These are phyloP conservation scores for Dreissena rostriformis DNA, from an alignment of 1,140 invertebrate genomes.

Conservation along the genomic window DNA sequence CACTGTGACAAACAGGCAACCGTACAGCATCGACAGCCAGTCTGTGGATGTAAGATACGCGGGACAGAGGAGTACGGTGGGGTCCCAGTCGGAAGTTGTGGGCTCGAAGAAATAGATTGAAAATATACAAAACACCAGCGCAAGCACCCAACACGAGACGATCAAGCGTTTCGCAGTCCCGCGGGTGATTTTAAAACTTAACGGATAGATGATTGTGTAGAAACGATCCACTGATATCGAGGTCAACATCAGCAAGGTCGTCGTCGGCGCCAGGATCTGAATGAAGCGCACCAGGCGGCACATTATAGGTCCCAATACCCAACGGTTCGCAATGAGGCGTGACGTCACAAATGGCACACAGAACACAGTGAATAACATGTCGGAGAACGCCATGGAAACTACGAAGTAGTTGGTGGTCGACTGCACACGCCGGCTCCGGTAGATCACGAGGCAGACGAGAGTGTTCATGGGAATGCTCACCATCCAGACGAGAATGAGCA, in stretches of 20 bases:
- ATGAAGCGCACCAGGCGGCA: conserved; percentile 71
- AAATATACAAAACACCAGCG: conserved; percentile 56
- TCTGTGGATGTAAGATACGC: conserved; percentile 61
- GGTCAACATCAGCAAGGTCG: conserved; percentile 63
- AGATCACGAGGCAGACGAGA: conserved; percentile 74
- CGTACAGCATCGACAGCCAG: conserved; percentile 62
- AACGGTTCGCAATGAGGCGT: conserved; percentile 57
- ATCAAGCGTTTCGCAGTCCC: conserved; percentile 72
- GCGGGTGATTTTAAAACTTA: conserved; percentile 76
- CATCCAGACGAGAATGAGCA: conserved; percentile 62
- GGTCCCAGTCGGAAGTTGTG: background rate
- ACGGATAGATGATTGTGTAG: conserved; percentile 76
- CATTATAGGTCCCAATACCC: conserved; percentile 66
- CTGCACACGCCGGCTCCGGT: conserved; percentile 73
- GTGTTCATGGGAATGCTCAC: conserved; percentile 66
- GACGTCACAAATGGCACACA: conserved; percentile 65
- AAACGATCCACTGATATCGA: conserved; percentile 74
- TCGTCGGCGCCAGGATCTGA: conserved; percentile 60
- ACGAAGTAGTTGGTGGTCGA: conserved; percentile 79
- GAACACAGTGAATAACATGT: conserved; percentile 61
- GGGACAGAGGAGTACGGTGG: conserved; percentile 57
- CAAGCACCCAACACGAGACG: conserved; percentile 58
- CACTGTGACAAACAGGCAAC: conserved; percentile 44
- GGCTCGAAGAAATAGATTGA: conserved; percentile 69
- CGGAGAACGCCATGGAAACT: conserved; percentile 69